Percentiles rank a stretch among this genome's conserved stretches.
Conservation (phyloP, 2,797 vertebrate species). For the Acanthurus leucopareius region DNA sequence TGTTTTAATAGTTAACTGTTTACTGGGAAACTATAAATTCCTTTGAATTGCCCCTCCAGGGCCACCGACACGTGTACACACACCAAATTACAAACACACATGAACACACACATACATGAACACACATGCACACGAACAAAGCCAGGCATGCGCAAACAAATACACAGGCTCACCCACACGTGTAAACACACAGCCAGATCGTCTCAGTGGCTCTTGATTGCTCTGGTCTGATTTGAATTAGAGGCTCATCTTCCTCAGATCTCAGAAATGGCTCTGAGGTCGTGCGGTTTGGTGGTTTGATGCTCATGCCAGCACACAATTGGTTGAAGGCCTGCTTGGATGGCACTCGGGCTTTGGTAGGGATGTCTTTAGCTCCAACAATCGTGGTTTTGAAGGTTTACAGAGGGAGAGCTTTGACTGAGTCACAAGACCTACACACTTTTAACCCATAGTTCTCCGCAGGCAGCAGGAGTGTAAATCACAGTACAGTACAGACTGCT, state of each 20-base stretch:
- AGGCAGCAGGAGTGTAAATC: constrained; percentile 16
- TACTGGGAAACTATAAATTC: constrained; percentile 60
- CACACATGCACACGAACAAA: constrained; percentile 18
- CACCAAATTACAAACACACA: constrained; percentile 54
- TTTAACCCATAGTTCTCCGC: constrained; percentile 62
- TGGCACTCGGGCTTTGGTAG: constrained; percentile 65
- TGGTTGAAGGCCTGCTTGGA: constrained; percentile 77
- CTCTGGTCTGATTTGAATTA: constrained; percentile 83
- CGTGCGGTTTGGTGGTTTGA: constrained; percentile 76
- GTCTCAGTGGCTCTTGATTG: constrained; percentile 74
- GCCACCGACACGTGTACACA: constrained; percentile 65
- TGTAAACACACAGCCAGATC: constrained; percentile 71
- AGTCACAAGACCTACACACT: constrained; percentile 46
- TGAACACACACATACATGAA: constrained; percentile 17
- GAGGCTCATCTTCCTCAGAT: constrained; percentile 79
- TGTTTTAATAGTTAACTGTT: constrained; percentile 69
- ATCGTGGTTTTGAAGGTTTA: constrained; percentile 72
- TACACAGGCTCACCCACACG: constrained; percentile 48
- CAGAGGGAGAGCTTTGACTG: constrained; percentile 54
- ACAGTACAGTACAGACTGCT: constrained; percentile 23
- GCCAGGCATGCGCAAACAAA: constrained; percentile 59
- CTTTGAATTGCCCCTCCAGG: constrained; percentile 57
- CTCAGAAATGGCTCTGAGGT: constrained; percentile 78
- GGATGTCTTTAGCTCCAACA: constrained; percentile 73
- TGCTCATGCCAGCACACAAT: constrained; percentile 73